A percentile compares a stretch with the other conserved stretches of the same genome.
Evolutionary conservation across 92 coral and sea anemone species (phyloP).

Genomic region (Parazoanthus swiftii): DNA sequence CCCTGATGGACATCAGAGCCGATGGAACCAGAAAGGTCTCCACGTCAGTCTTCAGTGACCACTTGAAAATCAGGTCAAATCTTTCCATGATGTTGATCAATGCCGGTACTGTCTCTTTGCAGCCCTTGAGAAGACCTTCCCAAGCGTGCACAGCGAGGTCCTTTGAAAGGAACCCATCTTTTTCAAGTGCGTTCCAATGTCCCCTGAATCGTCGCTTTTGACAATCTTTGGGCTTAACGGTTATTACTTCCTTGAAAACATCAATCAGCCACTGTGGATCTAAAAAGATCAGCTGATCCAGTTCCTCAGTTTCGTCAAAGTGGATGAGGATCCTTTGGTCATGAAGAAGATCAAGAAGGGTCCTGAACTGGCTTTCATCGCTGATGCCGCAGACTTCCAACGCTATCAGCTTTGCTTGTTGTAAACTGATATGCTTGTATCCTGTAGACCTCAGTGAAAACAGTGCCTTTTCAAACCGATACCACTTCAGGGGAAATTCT

Average conservation of each 20-base stretch:
- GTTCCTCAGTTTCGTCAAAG: constrained; percentile 44
- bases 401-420: constrained; percentile 48
- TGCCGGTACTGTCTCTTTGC: too few relatives aligned
- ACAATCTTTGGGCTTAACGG: constrained; percentile 42
- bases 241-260: constrained; percentile 60
- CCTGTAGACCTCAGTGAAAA: constrained; percentile 20
- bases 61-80: too few relatives aligned
- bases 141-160: constrained; percentile 41
- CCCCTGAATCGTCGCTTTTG: constrained; percentile 14
- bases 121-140: background rate
- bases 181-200: constrained; percentile 50
- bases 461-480: constrained; percentile 54
- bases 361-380: constrained; percentile 37
- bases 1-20: too few relatives aligned
- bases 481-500: constrained; percentile 53
- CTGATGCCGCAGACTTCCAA: constrained; percentile 26
- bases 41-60: too few relatives aligned
- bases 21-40: too few relatives aligned
- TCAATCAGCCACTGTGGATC: constrained; percentile 68
- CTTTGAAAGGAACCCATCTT: constrained; percentile 40
- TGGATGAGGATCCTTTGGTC: constrained; percentile 62
- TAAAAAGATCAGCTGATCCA: constrained; percentile 43
- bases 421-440: constrained; percentile 31
- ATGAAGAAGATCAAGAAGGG: constrained; percentile 56
- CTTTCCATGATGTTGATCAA: too few relatives aligned